A percentile compares a stretch with the other conserved stretches of the same genome.
Evolutionary conservation across 2,797 vertebrate species (phyloP).

Genomic region (Gorsachius magnificus): DNA sequence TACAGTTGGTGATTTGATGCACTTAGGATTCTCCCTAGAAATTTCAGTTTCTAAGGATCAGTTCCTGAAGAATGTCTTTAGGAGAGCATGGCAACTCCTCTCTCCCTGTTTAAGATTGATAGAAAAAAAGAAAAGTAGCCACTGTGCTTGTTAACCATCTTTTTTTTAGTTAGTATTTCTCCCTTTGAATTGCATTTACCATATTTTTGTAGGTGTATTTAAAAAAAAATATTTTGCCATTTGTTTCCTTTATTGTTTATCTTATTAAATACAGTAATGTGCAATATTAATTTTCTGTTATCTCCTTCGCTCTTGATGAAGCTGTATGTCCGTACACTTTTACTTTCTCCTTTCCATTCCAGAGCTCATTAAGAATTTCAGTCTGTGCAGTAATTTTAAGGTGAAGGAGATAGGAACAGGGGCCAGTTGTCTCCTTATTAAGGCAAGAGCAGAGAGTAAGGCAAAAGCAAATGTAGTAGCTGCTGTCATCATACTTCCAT

Average conservation of each 20-base stretch:
- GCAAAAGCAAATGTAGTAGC: background rate
- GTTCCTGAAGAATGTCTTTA: slow-evolving; percentile 1
- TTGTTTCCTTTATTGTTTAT: background rate
- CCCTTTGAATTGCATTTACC: background rate
- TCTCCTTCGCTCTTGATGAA: background rate
- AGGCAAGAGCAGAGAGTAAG: background rate
- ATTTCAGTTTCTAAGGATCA: slow-evolving; percentile 13
- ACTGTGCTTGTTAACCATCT: background rate
- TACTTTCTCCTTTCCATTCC: background rate
- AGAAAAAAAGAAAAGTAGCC: background rate
- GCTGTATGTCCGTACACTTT: background rate
- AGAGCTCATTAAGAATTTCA: background rate
- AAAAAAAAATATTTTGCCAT: background rate
- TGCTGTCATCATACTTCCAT: background rate
- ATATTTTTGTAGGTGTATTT: background rate
- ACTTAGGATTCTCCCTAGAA: background rate
- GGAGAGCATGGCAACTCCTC: background rate
- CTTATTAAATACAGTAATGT: background rate
- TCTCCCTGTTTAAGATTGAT: background rate
- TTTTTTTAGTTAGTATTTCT: background rate
- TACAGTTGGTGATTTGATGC: background rate
- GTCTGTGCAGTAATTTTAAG: background rate
- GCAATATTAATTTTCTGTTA: background rate
- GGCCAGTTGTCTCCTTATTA: background rate
- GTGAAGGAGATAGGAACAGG: background rate